Conservation (phyloP, 2,888 invertebrate genomes). For the Cartodere bifasciata region DNA sequence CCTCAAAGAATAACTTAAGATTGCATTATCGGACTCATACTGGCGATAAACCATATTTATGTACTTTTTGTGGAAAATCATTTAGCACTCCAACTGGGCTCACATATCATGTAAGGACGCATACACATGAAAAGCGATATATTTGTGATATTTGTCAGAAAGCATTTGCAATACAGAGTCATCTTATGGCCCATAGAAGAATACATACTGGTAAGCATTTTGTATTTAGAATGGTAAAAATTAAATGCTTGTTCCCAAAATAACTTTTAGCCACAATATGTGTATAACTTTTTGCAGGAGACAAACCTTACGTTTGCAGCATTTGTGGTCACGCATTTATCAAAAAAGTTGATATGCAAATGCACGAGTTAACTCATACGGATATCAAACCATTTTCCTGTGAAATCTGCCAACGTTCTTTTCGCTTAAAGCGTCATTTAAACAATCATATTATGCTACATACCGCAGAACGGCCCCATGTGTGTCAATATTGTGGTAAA, state of each 20-base stretch:
- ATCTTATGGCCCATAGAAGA: constrained; percentile 24
- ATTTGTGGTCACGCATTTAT: constrained; percentile 25
- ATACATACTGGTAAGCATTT: constrained; percentile 28
- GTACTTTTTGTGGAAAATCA: constrained; percentile 24
- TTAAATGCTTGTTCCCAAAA: too few species aligned
- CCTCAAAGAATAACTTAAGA: constrained; percentile 22
- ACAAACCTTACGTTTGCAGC: constrained; percentile 22
- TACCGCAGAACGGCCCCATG: constrained; percentile 25
- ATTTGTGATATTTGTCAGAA: constrained; percentile 25
- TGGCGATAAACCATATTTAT: constrained; percentile 23
- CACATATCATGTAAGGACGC: constrained; percentile 24
- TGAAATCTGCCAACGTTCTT: constrained; percentile 22
- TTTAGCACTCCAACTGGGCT: constrained; percentile 24
- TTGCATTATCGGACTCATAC: constrained; percentile 23
- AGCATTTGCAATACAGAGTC: constrained; percentile 24
- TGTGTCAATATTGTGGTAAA: constrained; percentile 24
- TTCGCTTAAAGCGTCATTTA: constrained; percentile 23
- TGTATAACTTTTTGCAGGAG: constrained; percentile 20
- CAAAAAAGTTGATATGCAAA: constrained; percentile 25
- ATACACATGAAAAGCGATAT: constrained; percentile 26
- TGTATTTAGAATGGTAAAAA: constrained; percentile 3
- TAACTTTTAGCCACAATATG: too few species aligned
- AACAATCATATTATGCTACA: constrained; percentile 26
- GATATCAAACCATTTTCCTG: constrained; percentile 24
- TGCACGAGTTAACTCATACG: constrained; percentile 25